Evolutionary conservation across 2,888 invertebrate species (phyloP).

Genomic region (Aspidiotus rigidus): DNA sequence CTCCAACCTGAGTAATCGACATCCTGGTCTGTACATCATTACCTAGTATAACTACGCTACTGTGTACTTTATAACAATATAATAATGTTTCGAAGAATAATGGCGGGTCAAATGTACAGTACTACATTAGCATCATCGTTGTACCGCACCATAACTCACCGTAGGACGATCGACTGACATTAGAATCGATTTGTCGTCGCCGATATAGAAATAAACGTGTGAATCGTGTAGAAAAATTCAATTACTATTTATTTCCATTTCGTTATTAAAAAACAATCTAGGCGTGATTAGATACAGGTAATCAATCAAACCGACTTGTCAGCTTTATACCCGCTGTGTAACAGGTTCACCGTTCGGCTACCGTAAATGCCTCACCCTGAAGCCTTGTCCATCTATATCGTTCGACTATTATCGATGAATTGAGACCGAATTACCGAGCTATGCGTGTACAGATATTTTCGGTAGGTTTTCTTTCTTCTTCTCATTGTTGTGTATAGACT

Average conservation of each 20-base stretch:
- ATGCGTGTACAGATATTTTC: not conserved
- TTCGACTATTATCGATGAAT: slow-evolving; percentile 9
- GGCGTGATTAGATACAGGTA: slow-evolving; percentile 27
- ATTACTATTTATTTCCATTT: slow-evolving; percentile 25
- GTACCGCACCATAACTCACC: no score
- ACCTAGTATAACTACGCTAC: no score
- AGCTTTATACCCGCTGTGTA: slow-evolving; percentile 23
- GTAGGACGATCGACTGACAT: not conserved
- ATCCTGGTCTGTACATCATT: no score
- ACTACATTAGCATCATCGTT: no score
- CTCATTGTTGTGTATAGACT: no score
- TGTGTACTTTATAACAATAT: no score
- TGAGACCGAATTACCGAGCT: not conserved
- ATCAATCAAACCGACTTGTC: slow-evolving; percentile 27
- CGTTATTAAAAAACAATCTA: slow-evolving; percentile 30
- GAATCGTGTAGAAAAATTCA: slow-evolving; percentile 14
- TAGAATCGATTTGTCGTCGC: not conserved
- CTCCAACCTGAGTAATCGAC: no score
- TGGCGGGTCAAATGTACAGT: no score
- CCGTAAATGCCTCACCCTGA: slow-evolving; percentile 21
- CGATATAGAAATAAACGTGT: not conserved
- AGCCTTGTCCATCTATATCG: not conserved
- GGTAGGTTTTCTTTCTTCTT: not conserved
- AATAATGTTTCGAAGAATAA: no score
- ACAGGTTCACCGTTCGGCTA: slow-evolving; percentile 23